Percentiles rank a stretch among this genome's conserved stretches.
Conservation (phyloP, 2,113 vertebrate species). For the Boleophthalmus pectinirostris region DNA sequence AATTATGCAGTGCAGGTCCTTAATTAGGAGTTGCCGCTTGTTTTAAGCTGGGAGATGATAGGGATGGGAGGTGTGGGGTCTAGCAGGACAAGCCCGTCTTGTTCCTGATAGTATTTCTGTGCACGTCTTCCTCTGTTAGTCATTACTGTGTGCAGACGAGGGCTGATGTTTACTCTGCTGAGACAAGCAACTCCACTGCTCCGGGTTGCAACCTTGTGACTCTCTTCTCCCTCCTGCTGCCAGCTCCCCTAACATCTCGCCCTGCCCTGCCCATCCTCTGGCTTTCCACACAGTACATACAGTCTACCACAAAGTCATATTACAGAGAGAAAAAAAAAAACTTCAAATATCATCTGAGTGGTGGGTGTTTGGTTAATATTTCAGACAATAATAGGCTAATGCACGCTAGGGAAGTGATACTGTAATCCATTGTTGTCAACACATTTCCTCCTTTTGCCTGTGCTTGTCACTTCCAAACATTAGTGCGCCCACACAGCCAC, state of each 20-base stretch:
- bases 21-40: slow-evolving; percentile 15
- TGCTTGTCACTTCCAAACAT: slow-evolving; percentile 64
- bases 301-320: slow-evolving; percentile 27
- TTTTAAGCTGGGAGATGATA: slow-evolving; percentile 54
- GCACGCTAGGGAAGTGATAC: slow-evolving; percentile 57
- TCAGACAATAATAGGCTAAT: slow-evolving; percentile 62
- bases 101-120: slow-evolving; percentile 69
- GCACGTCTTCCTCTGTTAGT: slow-evolving; percentile 75
- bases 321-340: slow-evolving; percentile 25
- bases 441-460: slow-evolving; percentile 58
- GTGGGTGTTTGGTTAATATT: slow-evolving; percentile 59
- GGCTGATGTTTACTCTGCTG: slow-evolving; percentile 79
- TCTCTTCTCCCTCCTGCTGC: slow-evolving; percentile 73
- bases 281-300: slow-evolving; percentile 26
- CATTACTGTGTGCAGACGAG: slow-evolving; percentile 78
- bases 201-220: slow-evolving; percentile 78
- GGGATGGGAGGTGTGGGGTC: slow-evolving; percentile 59
- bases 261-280: slow-evolving; percentile 52
- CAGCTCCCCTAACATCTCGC: slow-evolving; percentile 65
- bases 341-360: slow-evolving; percentile 31
- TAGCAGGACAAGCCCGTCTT: slow-evolving; percentile 51
- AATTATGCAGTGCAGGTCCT: background rate
- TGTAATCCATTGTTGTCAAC: slow-evolving; percentile 46
- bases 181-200: slow-evolving; percentile 78
- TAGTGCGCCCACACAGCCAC: slow-evolving; percentile 57